Evolutionary conservation across 1,140 invertebrate species (phyloP), one percentile per base, ranked within the genome.

Genomic region (Pogonomyrmex californicus): DNA sequence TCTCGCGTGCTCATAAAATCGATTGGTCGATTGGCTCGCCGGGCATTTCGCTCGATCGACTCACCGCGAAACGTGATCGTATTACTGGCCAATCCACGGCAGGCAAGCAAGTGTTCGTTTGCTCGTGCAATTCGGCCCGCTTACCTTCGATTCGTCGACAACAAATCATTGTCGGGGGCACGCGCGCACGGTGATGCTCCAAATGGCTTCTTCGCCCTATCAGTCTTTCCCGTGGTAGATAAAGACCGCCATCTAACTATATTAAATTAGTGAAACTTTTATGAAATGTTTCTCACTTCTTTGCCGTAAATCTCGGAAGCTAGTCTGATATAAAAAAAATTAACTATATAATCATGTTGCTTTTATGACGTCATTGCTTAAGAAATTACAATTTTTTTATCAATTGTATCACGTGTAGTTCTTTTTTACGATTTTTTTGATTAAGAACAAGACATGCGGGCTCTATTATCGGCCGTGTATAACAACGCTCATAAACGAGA

Each of bases 81-180:
- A 49, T 87, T 68, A 76, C 86, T 41, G 49, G 51, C 86, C 86
- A 87, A 87, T 87, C 78, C 78, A 36, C 41, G 77, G 5, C 41
- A 30, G 75, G 85, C 81, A 79, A 23, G 44, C 78, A 23, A 81
- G 12, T 54, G 60, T 51, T 63, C 78, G 63, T 54, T 87, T 66
- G 79, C 71, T 82, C 78, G 79, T 49, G 41, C 41, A 54, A 79
- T 78, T 68, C 75, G 41, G 49, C 51, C 10, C 38, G 75, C 51
- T 77, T 49, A 51, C 33, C 36, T 70, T 68, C 85, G 63, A 81
- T 81, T 86, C 63, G 77, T 23, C 63, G 68, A 14, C 82, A 47
- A 86, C 63, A 78, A 86, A 86, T 86, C 63, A 79, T 68, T 63
- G 51, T 70, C 49, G 38, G 36, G 49, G 30, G 58, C 30, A 78